Percentiles rank a stretch among this genome's conserved stretches.
These are phyloP conservation scores for Orthonychiurus folsomi DNA, from an alignment of 2,888 invertebrate species.

Conservation along the genomic window DNA sequence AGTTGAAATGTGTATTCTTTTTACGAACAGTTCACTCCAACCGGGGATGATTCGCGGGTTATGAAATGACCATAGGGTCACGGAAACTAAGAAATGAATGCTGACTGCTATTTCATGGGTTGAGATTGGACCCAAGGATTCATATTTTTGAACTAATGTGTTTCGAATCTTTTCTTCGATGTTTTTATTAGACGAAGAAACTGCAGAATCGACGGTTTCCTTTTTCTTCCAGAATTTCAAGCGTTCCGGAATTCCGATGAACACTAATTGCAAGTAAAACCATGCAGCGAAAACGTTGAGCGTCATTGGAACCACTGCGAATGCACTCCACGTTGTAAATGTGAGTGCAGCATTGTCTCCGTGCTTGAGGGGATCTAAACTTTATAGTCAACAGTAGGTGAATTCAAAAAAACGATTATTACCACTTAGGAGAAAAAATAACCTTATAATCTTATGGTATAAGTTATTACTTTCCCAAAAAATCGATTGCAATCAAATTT, in stretches of 20 bases:
- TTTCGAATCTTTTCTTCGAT: too few species aligned
- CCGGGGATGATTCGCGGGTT: slow-evolving; percentile 28
- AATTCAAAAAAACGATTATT: not conserved
- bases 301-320: slow-evolving; percentile 26
- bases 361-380: slow-evolving; percentile 21
- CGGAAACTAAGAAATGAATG: slow-evolving; percentile 18
- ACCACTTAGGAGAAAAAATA: too few species aligned
- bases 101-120: slow-evolving; percentile 29
- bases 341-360: slow-evolving; percentile 22
- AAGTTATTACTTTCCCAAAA: slow-evolving; percentile 12
- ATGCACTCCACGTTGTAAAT: slow-evolving; percentile 30
- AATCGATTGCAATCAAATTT: slow-evolving; percentile 23
- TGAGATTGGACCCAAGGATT: slow-evolving; percentile 23
- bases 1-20: slow-evolving; percentile 23
- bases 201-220: too few species aligned
- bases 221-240: slow-evolving; percentile 15
- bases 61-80: slow-evolving; percentile 26
- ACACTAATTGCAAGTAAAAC: slow-evolving; percentile 24
- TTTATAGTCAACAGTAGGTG: slow-evolving; percentile 1
- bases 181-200: too few species aligned
- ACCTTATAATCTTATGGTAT: too few species aligned
- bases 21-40: slow-evolving; percentile 19
- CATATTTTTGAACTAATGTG: slow-evolving; percentile 50
- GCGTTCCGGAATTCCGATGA: slow-evolving; percentile 21
- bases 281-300: slow-evolving; percentile 26